Evolutionary conservation across 2,113 vertebrate genomes (phyloP), one percentile per base, ranked within the genome.

Genomic region (Scatophagus argus): DNA sequence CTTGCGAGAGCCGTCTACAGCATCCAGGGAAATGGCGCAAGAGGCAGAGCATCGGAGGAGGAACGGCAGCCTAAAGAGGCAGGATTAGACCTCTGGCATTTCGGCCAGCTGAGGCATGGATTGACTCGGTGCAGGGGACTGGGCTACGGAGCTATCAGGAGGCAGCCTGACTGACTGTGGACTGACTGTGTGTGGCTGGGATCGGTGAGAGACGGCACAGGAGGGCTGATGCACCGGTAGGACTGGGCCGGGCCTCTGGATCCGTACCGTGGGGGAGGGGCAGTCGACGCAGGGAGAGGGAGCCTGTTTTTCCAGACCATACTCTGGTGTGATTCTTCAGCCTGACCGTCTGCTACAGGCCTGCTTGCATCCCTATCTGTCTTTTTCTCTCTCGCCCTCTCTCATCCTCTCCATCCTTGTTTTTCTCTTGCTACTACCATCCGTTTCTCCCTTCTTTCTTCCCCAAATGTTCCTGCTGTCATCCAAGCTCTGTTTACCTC

Each of bases 1-100:
- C 93, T 94, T 93, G 93, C 93, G 81, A 90, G 91, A 88, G 88
- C 92, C 90, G 93, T 94, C 93, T 92, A 87, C 93, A 91, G 91
- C 93, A 93, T 92, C 92, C 92, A 86, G 91, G 90, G 93, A 92
- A 92, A 93, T 93, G 85, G 91, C 88, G 88, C 84, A 80, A 82
- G 86, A 88, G 86, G 85, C 88, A 90, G 84, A 67, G 84, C 84
- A 86, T 52, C 85, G 87, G 87, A 88, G 85, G 86, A 88, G 83
- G 83, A 90, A 78, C 67, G 52, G 82, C 85, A 85, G 76, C 82
- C 85, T 73, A n/a, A 87, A 93, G 85, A 79, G 21, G 70, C 76
- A 49, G 90, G 86, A 90, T 90, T 91, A 90, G 82, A 85, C 88
- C 87, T 87, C 88, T 61, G 87, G 84, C 81, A 27, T 77, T 76